These are phyloP conservation scores for Oreohelix idahoensis DNA, from an alignment of 1,140 invertebrate species.

Conservation along the genomic window DNA sequence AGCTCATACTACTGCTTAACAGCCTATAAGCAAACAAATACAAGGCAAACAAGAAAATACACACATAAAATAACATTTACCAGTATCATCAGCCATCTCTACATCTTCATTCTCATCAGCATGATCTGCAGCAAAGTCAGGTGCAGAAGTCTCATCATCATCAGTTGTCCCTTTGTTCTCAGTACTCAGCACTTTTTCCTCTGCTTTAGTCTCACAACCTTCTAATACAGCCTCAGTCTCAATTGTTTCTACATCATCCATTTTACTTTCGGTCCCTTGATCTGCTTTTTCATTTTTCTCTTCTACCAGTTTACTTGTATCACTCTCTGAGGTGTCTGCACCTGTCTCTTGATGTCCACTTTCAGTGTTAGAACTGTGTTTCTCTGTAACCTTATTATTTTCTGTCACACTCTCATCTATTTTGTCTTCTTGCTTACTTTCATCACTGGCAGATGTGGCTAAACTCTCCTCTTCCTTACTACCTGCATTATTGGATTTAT, in stretches of 20 bases:
- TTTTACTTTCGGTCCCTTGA: neutral
- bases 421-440: neutral
- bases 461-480: no score
- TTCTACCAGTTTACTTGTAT: neutral
- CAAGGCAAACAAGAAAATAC: no score
- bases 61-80: neutral
- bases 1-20: no score
- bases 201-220: neutral
- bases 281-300: no score
- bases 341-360: neutral
- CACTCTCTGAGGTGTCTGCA: neutral
- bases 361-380: neutral
- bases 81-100: neutral
- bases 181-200: neutral
- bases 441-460: neutral
- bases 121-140: neutral
- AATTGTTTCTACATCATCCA: neutral
- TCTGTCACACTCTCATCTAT: neutral
- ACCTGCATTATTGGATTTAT: no score
- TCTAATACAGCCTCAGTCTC: neutral
- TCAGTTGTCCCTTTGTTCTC: neutral
- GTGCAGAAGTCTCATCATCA: neutral
- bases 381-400: neutral
- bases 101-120: neutral
- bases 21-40: no score